phyloP scores from a whole-genome alignment of 2,888 invertebrate genomes.

The Mesorhabditis spiculigera region DNA sequence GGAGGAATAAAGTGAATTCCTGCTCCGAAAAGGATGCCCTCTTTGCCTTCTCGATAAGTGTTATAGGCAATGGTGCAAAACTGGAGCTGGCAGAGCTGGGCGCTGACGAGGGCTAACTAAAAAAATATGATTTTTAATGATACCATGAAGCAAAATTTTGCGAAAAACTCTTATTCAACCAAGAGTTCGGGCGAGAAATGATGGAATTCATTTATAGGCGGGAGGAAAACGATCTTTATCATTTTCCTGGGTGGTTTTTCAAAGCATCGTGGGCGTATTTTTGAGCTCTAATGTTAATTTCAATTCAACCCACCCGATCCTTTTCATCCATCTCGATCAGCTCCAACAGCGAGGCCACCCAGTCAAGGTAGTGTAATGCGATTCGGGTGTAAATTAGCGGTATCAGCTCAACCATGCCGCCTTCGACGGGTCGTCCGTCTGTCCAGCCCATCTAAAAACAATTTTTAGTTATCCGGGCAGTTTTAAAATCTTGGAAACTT shows the following conservation, averaged over 20 bases:
- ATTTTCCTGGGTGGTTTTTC: too few species aligned
- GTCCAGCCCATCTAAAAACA: constrained; percentile 1
- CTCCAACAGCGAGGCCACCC: background rate
- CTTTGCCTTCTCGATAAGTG: background rate
- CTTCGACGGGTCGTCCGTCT: background rate
- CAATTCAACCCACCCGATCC: background rate
- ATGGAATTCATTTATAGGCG: too few species aligned
- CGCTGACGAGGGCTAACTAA: background rate
- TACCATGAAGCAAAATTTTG: too few species aligned
- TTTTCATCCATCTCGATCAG: background rate
- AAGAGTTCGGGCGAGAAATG: too few species aligned
- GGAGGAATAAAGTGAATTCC: background rate
- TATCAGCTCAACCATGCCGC: background rate
- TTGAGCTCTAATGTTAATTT: too few species aligned
- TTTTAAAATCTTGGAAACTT: too few species aligned
- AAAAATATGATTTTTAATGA: background rate
- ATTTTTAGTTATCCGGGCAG: too few species aligned
- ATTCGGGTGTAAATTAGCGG: constrained; percentile 4
- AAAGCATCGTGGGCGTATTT: too few species aligned
- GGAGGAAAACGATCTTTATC: background rate
- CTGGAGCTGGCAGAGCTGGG: constrained; percentile 1
- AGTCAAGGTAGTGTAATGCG: background rate
- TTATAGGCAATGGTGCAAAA: background rate
- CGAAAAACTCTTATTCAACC: too few species aligned
- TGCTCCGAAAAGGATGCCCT: background rate